Conservation (phyloP, 2,113 vertebrate genomes). For the Rhynchopsitta pachyrhyncha region DNA sequence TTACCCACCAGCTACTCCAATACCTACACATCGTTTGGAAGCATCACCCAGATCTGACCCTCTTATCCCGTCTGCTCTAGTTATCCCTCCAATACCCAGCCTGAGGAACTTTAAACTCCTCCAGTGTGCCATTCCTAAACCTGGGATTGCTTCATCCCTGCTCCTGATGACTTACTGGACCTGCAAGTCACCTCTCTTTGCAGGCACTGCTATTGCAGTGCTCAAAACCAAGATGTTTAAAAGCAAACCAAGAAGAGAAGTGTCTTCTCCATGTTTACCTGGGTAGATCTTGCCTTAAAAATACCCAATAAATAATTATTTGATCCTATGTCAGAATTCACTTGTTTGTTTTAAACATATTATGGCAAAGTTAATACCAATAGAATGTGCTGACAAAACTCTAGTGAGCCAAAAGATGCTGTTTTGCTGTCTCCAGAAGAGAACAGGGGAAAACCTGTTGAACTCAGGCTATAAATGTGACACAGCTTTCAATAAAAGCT, state of each 20-base stretch:
- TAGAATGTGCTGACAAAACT: fast-evolving
- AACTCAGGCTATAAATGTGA: not conserved
- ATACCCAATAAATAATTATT: not conserved
- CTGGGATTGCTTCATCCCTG: not conserved
- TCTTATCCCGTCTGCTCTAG: too few species aligned
- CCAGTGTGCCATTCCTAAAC: not conserved
- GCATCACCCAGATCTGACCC: too few species aligned
- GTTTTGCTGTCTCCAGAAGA: not conserved
- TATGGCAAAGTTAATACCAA: not conserved
- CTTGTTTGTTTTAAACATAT: not conserved
- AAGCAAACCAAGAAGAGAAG: fast-evolving
- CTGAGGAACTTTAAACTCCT: not conserved
- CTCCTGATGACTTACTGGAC: not conserved
- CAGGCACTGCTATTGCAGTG: too few species aligned
- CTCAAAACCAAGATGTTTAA: not conserved
- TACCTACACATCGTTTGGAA: not conserved
- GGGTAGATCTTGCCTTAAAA: not conserved
- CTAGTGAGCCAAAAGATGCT: not conserved
- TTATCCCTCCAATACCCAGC: not conserved
- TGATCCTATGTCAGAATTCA: not conserved
- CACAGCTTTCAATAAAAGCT: not conserved
- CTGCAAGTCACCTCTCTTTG: not conserved
- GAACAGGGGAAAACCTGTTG: not conserved
- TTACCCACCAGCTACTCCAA: not conserved
- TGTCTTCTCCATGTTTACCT: fast-evolving